Evolutionary conservation across 2,888 invertebrate genomes (phyloP), one percentile per base, ranked within the genome.

Genomic region (Eupithecia subfuscata): DNA sequence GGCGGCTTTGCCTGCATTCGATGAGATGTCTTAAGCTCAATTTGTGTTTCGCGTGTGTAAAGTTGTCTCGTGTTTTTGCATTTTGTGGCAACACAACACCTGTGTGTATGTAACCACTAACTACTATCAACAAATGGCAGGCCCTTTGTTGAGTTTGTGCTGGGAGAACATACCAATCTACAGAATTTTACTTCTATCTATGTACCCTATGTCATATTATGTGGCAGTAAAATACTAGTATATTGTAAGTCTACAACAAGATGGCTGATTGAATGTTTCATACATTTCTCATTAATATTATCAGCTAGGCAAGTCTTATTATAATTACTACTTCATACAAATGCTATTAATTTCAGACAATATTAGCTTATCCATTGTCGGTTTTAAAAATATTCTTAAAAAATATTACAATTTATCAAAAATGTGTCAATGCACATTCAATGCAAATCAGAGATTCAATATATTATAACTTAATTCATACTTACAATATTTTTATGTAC

Each of bases 371-470:
- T 12, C 60, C 25, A 25, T 12, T 6, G 12, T 22, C 12, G 56
- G 22, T 60, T 60, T 60, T 14, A 0, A 22, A 14, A 60, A 60
- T 56, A 56, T 56, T 56, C 63, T 30, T 63, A 64, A 30, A n/a
- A n/a, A 30, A 56, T 12, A 25, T 25, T 34, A 34, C 34, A 64
- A 64, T 64, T 8, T 67, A 34, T 16, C 40, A 34, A n/a, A 40
- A n/a, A 67, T 40, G 40, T 67, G 37, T 67, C 14, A 37, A 67
- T 67, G 40, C 60, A 69, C 37, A 72, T 40, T 67, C 22, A 37
- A 16, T 65, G 37, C 67, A 69, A 70, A 56, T 56, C 64, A 64
- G 64, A 64, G 34, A 64, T 64, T 64, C 64, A 64, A 64, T 64
- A 64, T 64, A 34, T 18, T 34, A 64, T 30, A 16, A 30, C 16